phyloP scores from a whole-genome alignment of 2,113 vertebrate species.

The Craseonycteris thonglongyai region DNA sequence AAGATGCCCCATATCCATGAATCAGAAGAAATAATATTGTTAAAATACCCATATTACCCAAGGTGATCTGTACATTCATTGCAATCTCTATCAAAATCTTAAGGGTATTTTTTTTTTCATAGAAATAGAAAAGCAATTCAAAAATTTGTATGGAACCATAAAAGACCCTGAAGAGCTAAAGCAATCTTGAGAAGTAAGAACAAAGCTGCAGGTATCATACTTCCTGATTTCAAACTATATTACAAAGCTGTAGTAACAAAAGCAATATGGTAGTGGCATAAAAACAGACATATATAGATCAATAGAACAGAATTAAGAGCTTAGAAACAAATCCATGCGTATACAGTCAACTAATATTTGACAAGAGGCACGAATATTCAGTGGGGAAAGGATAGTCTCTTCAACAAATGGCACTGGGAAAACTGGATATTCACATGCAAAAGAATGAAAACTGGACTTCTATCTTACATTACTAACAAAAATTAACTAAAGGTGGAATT shows the following conservation, averaged over 20 bases:
- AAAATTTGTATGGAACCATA: background rate
- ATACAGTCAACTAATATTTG: background rate
- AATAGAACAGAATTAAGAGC: background rate
- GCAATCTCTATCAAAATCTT: background rate
- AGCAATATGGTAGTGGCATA: background rate
- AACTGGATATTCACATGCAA: background rate
- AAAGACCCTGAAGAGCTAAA: background rate
- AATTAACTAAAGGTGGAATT: background rate
- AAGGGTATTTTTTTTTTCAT: background rate
- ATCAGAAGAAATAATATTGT: background rate
- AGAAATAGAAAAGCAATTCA: background rate
- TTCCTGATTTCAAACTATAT: background rate
- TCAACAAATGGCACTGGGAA: background rate
- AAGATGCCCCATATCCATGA: background rate
- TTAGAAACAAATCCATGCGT: background rate
- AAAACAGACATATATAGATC: background rate
- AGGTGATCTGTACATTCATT: background rate
- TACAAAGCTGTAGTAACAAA: background rate
- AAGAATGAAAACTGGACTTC: background rate
- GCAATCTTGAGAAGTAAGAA: background rate
- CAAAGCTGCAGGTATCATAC: background rate
- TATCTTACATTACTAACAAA: background rate
- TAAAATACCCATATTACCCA: background rate
- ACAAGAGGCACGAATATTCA: background rate
- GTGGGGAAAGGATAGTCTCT: background rate